Evolutionary conservation across 2,797 vertebrate species (phyloP).

Genomic region (Acomys russatus): DNA sequence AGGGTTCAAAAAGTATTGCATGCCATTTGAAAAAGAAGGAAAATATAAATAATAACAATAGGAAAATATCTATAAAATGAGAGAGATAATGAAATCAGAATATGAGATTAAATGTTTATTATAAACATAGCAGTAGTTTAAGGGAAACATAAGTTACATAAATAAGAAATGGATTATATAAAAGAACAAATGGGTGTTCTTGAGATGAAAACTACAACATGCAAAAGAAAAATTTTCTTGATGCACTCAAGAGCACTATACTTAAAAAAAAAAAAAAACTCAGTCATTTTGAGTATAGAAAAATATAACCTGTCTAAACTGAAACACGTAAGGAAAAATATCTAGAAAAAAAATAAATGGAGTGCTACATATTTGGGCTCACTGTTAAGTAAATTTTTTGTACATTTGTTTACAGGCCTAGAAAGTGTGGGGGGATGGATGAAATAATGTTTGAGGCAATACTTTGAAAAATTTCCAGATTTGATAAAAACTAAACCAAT

Average conservation of each 20-base stretch:
- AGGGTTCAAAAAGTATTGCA: neutral
- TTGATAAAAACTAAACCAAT: slow-evolving; percentile 24
- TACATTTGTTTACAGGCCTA: neutral
- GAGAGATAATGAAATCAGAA: neutral
- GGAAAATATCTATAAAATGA: slow-evolving; percentile 19
- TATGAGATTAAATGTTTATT: slow-evolving; percentile 44
- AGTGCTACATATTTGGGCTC: neutral
- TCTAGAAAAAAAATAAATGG: neutral
- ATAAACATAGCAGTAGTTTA: slow-evolving; percentile 1
- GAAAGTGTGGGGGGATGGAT: neutral
- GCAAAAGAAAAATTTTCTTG: neutral
- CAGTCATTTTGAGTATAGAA: neutral
- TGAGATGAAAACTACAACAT: slow-evolving; percentile 15
- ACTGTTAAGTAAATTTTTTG: neutral
- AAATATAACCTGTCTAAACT: neutral
- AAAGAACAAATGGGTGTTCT: neutral
- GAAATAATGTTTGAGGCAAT: slow-evolving; percentile 2
- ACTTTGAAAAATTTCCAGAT: neutral
- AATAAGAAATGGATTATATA: slow-evolving; percentile 8
- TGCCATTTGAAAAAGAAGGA: neutral
- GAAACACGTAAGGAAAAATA: neutral
- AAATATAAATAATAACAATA: neutral
- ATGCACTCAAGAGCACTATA: slow-evolving; percentile 8
- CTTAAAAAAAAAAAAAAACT: slow-evolving; percentile 23
- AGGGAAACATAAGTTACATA: slow-evolving; percentile 30